Evolutionary conservation across 2,888 invertebrate species (phyloP), one percentile per base, ranked within the genome.

Genomic region (Microctonus brassicae): DNA sequence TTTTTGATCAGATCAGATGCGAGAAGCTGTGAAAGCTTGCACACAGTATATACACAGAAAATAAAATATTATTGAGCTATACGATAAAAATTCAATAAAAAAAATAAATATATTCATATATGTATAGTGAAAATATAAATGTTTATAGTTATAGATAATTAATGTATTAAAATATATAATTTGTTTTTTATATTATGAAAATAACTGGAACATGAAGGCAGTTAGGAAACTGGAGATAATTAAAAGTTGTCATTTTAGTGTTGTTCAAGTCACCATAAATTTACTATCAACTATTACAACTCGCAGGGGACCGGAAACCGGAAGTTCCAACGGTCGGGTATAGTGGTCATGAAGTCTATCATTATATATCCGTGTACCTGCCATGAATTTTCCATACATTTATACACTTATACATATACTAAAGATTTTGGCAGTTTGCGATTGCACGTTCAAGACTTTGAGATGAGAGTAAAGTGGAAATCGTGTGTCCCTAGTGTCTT

Each of bases 391-490:
- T 75, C 69, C 74, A 63, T 73, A 73, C 39, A 57, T 58, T 42
- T 60, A 34, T 42, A 36, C 10, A 60, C 24, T 22, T 33, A 36
- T 36, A 17, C 9, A 47, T 47, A 47, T 47, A 47, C 36, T 17
- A 47, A 47, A 47, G 20, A 17, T 17, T 7, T 17, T 5, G 17
- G 47, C 17, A n/a, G 17, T 17, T 47, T 6, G 47, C 9, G 7
- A 47, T 17, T 47, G 1, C 6, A 47, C n/a, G 47, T 20, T 47
- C 1, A 47, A 47, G 17, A 17, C 47, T 47, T 17, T 47, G 55
- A 69, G 17, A 24, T 39, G 73, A 75, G 72, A 70, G 69, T 76
- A 73, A 73, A 76, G 68, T 75, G 75, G 75, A 74, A 76, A 78
- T 73, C 64, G 72, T 77, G 24, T 26, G 53, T 57, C 17, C 47